Evolutionary conservation across 2,797 vertebrate genomes (phyloP).

Genomic region (Rousettus madagascariensis): DNA sequence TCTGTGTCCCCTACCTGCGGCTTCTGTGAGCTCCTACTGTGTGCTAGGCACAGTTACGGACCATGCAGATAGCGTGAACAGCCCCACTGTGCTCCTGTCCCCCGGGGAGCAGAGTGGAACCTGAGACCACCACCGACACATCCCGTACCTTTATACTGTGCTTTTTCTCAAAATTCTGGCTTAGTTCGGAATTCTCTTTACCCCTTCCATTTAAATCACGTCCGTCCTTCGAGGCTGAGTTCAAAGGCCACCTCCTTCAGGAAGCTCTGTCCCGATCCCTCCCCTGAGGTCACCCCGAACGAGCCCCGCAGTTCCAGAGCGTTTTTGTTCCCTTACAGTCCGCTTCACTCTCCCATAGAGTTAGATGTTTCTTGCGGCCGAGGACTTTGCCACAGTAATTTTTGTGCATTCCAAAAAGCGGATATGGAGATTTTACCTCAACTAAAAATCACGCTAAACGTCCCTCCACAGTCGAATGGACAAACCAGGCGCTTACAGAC

Average conservation of each 20-base stretch:
- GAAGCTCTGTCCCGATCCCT: neutral
- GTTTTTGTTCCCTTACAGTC: neutral
- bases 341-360: neutral
- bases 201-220: neutral
- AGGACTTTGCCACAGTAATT: neutral
- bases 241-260: neutral
- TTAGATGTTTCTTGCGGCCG: neutral
- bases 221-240: neutral
- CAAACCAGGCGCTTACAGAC: too few relatives aligned
- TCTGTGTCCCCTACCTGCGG: neutral
- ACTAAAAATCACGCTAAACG: neutral
- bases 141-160: neutral
- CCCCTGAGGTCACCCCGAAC: neutral
- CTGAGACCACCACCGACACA: neutral
- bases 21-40: neutral
- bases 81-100: fast-evolving
- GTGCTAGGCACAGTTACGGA: fast-evolving
- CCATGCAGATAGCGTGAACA: fast-evolving
- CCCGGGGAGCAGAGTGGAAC: neutral
- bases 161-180: neutral
- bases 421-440: neutral
- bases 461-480: too few relatives aligned
- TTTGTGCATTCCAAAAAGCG: neutral
- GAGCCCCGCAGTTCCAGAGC: neutral
- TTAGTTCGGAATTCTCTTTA: neutral